These are phyloP conservation scores for Lithophane ornitopus DNA, from an alignment of 2,888 invertebrate genomes.

Conservation along the genomic window DNA sequence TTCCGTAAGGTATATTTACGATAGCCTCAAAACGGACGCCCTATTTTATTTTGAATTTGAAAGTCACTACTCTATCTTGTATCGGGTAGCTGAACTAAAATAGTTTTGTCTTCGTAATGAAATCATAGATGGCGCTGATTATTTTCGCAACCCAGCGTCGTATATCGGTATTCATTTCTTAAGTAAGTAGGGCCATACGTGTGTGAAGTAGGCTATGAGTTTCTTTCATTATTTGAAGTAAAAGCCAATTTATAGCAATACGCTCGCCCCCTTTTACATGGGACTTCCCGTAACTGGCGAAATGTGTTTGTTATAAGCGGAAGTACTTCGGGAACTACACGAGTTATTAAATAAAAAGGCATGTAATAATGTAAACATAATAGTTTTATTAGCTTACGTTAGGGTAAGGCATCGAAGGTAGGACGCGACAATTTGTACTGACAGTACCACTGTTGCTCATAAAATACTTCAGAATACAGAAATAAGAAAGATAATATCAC, in stretches of 20 bases:
- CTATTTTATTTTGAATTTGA: no score
- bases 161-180: no score
- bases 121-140: neutral
- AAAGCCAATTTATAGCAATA: neutral
- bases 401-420: constrained; percentile 70
- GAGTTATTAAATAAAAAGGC: constrained; percentile 49
- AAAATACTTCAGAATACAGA: neutral
- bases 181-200: no score
- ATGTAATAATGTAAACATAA: constrained; percentile 62
- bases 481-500: constrained; percentile 32
- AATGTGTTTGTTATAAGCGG: no score
- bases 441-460: constrained; percentile 47
- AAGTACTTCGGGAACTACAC: no score
- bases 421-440: constrained; percentile 66
- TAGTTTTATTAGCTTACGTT: constrained; percentile 65
- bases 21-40: no score
- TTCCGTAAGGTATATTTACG: no score
- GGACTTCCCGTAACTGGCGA: no score
- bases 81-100: neutral
- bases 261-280: no score
- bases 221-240: no score
- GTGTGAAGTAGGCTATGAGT: no score
- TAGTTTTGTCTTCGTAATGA: neutral
- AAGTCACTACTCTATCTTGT: neutral
- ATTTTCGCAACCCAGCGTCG: neutral